These are phyloP conservation scores for Calameuta filiformis DNA, from an alignment of 2,888 invertebrate genomes.

Conservation along the genomic window DNA sequence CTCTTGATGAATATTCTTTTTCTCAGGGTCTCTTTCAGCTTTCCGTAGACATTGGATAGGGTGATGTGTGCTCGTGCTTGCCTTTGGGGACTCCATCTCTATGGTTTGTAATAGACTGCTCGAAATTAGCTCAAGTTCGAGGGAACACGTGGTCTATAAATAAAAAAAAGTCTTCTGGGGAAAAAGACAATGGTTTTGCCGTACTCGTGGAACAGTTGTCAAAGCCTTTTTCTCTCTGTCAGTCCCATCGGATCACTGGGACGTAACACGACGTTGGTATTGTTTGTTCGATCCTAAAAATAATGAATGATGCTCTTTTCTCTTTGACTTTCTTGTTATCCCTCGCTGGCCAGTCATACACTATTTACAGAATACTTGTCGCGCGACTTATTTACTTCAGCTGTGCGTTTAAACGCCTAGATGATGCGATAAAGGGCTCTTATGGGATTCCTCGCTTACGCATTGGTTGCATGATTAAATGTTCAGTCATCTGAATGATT, in stretches of 20 bases:
- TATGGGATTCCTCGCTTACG: background rate
- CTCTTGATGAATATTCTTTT: background rate
- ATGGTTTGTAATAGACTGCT: background rate
- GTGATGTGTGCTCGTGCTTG: background rate
- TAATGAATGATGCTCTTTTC: background rate
- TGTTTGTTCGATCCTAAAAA: background rate
- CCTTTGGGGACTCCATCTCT: background rate
- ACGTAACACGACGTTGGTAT: background rate
- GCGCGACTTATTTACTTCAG: background rate
- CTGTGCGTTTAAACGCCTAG: background rate
- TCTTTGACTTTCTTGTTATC: background rate
- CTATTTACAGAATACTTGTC: background rate
- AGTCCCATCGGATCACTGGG: background rate
- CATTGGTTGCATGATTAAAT: background rate
- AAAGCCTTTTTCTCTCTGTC: background rate
- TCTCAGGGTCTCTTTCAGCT: background rate
- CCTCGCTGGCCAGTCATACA: background rate
- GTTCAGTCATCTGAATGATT: background rate
- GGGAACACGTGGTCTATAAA: background rate
- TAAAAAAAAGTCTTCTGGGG: background rate
- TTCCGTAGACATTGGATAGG: background rate
- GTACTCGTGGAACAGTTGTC: background rate
- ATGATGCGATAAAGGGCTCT: background rate
- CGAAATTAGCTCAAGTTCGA: background rate
- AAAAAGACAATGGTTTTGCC: background rate